phyloP scores from a whole-genome alignment of 2,797 vertebrate species.

The Tragelaphus oryx region DNA sequence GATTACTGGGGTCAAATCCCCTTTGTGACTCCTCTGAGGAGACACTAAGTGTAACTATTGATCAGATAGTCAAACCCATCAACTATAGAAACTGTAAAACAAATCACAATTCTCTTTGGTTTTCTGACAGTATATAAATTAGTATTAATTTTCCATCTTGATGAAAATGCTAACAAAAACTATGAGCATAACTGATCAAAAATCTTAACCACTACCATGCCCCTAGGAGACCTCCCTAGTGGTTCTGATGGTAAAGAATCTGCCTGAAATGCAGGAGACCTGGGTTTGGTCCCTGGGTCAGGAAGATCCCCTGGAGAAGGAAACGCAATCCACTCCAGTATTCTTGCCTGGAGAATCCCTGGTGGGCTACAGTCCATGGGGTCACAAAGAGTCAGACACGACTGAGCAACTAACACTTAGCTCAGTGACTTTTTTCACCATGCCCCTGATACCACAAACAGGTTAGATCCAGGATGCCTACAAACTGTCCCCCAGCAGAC shows the following conservation, averaged over 20 bases:
- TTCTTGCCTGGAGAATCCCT: not conserved
- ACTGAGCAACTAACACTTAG: not conserved
- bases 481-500: not conserved
- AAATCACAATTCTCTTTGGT: not conserved
- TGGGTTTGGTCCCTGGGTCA: not conserved
- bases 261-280: not conserved
- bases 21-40: not conserved
- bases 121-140: not conserved
- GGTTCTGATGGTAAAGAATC: not conserved
- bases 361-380: not conserved
- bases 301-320: not conserved
- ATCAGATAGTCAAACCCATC: not conserved
- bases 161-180: constrained; percentile 7
- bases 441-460: not conserved
- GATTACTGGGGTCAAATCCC: not conserved
- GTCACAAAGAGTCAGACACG: not conserved
- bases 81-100: not conserved
- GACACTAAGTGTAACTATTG: not conserved
- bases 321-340: not conserved
- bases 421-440: not conserved
- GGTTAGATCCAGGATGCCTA: not conserved
- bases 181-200: not conserved
- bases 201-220: not conserved
- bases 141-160: not conserved
- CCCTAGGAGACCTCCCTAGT: not conserved